Base-by-base conservation (phyloP, 2,888 invertebrate genomes). In the Ochlodes sylvanus region DNA sequence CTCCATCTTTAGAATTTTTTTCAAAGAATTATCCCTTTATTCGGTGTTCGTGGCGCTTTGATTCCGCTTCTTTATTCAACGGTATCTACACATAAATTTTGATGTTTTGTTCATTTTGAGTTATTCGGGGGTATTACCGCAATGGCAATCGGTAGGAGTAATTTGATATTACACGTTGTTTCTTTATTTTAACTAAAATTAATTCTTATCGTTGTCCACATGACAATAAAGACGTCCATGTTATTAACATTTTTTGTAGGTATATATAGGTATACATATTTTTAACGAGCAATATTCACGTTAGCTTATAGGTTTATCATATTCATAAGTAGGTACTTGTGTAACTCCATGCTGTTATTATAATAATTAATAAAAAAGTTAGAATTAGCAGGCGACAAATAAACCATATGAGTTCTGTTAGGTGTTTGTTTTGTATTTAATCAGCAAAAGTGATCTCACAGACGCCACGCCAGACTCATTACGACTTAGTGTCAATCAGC, bases 91-190 rank as follows among this genome's bases (percentile, higher is more conserved):
- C 84, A 88, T 92, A 92, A 92, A 93, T 92, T 92, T 81, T 73
- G 79, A 84, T 88, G 86, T 90, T 92, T 91, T 89, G 89, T 92
- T 90, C 83, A 84, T 80, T 90, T 90, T 91, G 91, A 92, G 83
- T 90, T 91, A 91, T 91, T 88, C 85, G 87, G 87, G 91, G 83
- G 83, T 89, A 89, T 91, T 90, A 90, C 87, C 83, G 88, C 91
- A 92, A 92, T 92, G 89, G 89, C 89, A 90, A 90, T 89, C 86
- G 91, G 91, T 91, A 90, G 88, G 87, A 86, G 92, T 90, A 90
- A 92, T 89, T 87, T 90, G 92, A 93, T 92, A 91, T 81, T 78
- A 79, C 81, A 84, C 15, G 58, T 70, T 62, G 47, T 72, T 64
- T 44, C 44, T 65, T 66, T 56, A 64, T 58, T 63, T 55, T 65